Evolutionary conservation across 2,797 vertebrate genomes (phyloP).

Genomic region (Halcyon leucocephala): DNA sequence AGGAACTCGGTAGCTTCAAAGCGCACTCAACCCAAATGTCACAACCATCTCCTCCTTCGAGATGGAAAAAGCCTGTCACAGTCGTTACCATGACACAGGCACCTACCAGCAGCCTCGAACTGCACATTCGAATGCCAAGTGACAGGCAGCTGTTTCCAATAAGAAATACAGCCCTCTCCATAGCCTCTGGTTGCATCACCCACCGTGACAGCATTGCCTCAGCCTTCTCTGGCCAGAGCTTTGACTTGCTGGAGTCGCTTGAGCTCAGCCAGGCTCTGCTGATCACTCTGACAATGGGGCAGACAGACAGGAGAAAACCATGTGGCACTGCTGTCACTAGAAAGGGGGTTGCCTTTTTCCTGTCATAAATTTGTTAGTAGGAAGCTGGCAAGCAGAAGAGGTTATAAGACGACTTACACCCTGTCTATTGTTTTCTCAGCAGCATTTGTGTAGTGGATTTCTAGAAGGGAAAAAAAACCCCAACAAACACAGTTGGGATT

Average conservation of each 20-base stretch:
- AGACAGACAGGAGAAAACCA: background rate
- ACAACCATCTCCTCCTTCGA: background rate
- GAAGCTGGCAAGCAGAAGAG: background rate
- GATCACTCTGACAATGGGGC: background rate
- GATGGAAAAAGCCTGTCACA: slow-evolving; percentile 1
- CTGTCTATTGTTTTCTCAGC: background rate
- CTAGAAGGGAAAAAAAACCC: background rate
- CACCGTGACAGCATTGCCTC: slow-evolving; percentile 46
- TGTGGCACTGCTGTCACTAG: background rate
- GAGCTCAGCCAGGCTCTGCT: background rate
- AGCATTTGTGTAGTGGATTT: background rate
- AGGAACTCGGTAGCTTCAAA: background rate
- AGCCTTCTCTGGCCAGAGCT: slow-evolving; percentile 11
- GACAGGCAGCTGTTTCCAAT: slow-evolving; percentile 9
- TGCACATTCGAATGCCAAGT: background rate
- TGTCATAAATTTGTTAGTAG: background rate
- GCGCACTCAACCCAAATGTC: background rate
- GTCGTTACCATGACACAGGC: background rate
- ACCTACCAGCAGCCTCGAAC: background rate
- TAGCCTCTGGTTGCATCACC: slow-evolving; percentile 47
- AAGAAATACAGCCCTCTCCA: slow-evolving; percentile 17
- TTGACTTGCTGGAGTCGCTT: slow-evolving; percentile 21
- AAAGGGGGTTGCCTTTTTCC: background rate
- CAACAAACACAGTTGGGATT: background rate
- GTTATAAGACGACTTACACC: background rate